These are phyloP conservation scores for Reticulitermes lucifugus DNA, from an alignment of 2,888 invertebrate species.

Conservation along the genomic window DNA sequence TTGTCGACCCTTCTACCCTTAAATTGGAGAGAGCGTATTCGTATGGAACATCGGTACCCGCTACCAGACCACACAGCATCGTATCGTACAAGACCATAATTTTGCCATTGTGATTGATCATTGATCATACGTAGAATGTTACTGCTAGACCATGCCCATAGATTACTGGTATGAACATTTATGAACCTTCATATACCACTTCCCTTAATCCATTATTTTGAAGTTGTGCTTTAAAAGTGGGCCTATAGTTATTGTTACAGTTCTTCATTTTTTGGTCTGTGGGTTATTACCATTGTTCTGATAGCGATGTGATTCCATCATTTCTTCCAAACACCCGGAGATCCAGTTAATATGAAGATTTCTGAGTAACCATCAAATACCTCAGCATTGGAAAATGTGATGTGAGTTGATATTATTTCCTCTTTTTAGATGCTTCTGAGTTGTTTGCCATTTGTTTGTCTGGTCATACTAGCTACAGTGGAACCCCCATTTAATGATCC, in stretches of 20 bases:
- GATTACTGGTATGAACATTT: neutral
- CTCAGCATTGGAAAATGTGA: neutral
- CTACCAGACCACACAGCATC: too few relatives aligned
- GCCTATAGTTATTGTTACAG: neutral
- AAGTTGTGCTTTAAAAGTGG: neutral
- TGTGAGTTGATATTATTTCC: slow-evolving; percentile 1
- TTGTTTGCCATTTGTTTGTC: neutral
- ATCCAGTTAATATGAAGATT: neutral
- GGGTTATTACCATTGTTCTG: neutral
- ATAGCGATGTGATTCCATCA: neutral
- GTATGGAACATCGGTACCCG: too few relatives aligned
- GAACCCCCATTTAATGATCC: too few relatives aligned
- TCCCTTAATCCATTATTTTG: neutral
- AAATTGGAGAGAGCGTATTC: too few relatives aligned
- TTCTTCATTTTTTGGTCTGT: neutral
- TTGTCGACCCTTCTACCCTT: too few relatives aligned
- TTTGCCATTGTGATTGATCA: neutral
- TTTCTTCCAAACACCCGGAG: neutral
- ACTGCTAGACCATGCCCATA: neutral
- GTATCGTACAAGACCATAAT: too few relatives aligned
- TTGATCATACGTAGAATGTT: neutral
- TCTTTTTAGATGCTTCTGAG: neutral
- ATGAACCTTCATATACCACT: neutral
- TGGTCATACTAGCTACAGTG: neutral
- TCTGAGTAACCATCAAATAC: neutral